Evolutionary conservation across 2,113 vertebrate genomes (phyloP).

Genomic region (Tachycineta bicolor): DNA sequence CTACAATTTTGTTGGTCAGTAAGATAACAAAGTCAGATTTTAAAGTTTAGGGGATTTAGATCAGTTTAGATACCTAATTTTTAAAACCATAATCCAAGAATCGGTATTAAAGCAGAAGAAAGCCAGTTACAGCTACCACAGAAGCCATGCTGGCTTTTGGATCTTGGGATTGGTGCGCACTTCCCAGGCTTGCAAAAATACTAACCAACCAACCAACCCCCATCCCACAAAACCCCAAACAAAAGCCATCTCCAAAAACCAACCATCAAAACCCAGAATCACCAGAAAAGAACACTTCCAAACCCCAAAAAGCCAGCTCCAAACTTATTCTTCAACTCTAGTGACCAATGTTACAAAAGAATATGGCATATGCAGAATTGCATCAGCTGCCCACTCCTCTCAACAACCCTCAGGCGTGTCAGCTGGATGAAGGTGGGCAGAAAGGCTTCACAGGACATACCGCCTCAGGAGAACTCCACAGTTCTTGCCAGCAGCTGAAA

Average conservation of each 20-base stretch:
- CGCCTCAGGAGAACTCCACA: neutral
- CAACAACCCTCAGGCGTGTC: neutral
- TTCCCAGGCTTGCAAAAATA: neutral
- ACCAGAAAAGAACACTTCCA: neutral
- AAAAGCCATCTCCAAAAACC: neutral
- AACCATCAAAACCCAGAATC: neutral
- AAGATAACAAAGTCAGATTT: neutral
- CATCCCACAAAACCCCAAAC: neutral
- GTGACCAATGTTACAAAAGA: neutral
- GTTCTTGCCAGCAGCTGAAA: constrained; percentile 1
- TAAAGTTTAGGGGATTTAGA: neutral
- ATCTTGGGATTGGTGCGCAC: neutral
- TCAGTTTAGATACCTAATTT: neutral
- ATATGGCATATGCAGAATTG: neutral
- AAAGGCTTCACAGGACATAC: neutral
- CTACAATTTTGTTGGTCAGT: neutral
- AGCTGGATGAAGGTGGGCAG: neutral
- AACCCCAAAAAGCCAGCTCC: neutral
- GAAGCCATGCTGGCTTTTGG: neutral
- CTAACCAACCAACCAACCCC: neutral
- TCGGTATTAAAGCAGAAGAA: neutral
- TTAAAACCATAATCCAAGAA: neutral
- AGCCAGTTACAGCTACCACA: neutral
- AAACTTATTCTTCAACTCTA: neutral
- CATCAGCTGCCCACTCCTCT: neutral